Percentiles rank a stretch among this genome's conserved stretches.
phyloP scores from a whole-genome alignment of 2,888 invertebrate species.

The Platycnemis pennipes region DNA sequence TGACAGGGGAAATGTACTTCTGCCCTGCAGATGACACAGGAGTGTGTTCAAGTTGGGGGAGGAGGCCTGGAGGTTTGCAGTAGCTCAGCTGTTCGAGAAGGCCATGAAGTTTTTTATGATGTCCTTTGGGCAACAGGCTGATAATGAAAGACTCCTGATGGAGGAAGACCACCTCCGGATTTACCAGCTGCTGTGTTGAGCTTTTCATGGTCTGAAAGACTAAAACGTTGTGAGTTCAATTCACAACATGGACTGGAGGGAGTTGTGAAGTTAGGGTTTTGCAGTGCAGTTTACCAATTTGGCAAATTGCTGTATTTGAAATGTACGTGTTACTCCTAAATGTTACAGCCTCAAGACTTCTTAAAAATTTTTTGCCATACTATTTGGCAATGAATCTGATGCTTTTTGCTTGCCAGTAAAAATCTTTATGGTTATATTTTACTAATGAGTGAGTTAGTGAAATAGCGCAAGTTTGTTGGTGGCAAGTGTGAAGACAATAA shows the following conservation, averaged over 20 bases:
- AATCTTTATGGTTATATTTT: slow-evolving; percentile 31
- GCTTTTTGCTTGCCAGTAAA: slow-evolving; percentile 44
- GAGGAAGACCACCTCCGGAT: slow-evolving; percentile 78
- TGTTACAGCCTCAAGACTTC: slow-evolving; percentile 43
- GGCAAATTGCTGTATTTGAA: slow-evolving; percentile 40
- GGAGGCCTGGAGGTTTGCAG: slow-evolving; percentile 74
- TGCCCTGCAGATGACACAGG: slow-evolving; percentile 77
- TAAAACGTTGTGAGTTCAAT: slow-evolving; percentile 26
- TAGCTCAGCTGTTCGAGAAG: slow-evolving; percentile 75
- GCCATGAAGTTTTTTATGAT: slow-evolving; percentile 78
- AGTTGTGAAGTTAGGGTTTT: slow-evolving; percentile 10
- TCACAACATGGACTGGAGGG: background rate
- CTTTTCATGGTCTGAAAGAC: slow-evolving; percentile 76
- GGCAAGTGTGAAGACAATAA: slow-evolving; percentile 51
- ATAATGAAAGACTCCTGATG: slow-evolving; percentile 79
- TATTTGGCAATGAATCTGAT: slow-evolving; percentile 26
- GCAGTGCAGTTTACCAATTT: slow-evolving; percentile 60
- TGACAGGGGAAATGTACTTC: slow-evolving; percentile 58
- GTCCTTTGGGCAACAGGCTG: slow-evolving; percentile 77
- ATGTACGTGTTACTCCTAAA: background rate
- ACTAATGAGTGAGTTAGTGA: slow-evolving; percentile 26
- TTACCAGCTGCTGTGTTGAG: slow-evolving; percentile 79
- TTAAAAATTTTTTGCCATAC: slow-evolving; percentile 42
- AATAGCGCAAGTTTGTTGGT: background rate
- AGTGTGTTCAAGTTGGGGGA: slow-evolving; percentile 78